These are phyloP conservation scores for Solen grandis DNA, from an alignment of 1,140 invertebrate species.

Conservation along the genomic window DNA sequence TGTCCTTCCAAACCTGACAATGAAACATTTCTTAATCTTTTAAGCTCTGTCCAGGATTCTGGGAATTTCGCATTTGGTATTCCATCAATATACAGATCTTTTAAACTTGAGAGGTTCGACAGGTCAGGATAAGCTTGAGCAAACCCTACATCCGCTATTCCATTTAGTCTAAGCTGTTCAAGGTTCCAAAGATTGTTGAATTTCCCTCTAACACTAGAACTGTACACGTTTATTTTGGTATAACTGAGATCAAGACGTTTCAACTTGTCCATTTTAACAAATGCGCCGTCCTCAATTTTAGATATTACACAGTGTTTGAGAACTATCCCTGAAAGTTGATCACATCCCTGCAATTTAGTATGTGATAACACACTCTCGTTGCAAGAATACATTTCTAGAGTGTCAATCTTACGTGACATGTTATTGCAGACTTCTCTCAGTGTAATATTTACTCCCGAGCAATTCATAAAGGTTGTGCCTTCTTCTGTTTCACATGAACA, in stretches of 20 bases:
- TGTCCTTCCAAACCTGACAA: not conserved
- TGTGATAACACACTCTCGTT: not conserved
- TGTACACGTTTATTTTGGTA: not conserved
- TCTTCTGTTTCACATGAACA: not conserved
- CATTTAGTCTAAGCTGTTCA: not conserved
- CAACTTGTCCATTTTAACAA: not conserved
- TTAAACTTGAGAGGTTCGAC: not conserved
- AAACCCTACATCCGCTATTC: not conserved
- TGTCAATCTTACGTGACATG: not conserved
- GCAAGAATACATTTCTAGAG: not conserved
- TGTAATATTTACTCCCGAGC: not conserved
- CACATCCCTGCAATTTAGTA: conserved; percentile 2
- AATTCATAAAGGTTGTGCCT: conserved; percentile 12
- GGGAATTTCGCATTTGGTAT: not conserved
- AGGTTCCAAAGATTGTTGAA: not conserved
- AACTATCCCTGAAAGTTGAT: conserved; percentile 11
- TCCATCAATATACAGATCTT: not conserved
- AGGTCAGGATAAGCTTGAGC: not conserved
- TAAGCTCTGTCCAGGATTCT: not conserved
- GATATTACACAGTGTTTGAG: not conserved
- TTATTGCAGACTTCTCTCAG: not conserved
- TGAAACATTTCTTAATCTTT: not conserved
- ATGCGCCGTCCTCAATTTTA: not conserved
- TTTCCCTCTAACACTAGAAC: not conserved
- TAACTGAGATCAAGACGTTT: not conserved